Percentiles rank a stretch among this genome's conserved stretches.
These are phyloP conservation scores for Rhabditophanes sp. DNA, from an alignment of 2,888 invertebrate genomes.

Conservation along the genomic window DNA sequence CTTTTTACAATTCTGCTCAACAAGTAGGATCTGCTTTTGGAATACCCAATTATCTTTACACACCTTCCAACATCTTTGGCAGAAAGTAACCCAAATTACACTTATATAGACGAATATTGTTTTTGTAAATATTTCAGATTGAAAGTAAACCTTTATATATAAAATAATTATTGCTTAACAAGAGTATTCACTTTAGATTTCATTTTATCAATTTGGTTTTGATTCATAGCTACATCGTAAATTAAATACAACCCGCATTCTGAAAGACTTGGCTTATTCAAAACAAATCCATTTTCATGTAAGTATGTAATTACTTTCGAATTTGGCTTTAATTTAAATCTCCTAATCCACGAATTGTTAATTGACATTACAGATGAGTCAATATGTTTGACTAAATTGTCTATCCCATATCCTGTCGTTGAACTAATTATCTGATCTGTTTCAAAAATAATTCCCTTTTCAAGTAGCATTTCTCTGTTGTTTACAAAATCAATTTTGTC, in stretches of 20 bases:
- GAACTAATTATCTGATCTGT: conserved; percentile 11
- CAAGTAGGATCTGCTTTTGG: too few relatives aligned
- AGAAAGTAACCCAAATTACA: too few relatives aligned
- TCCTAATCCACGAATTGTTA: conserved; percentile 10
- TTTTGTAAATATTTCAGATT: too few relatives aligned
- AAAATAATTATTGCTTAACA: too few relatives aligned
- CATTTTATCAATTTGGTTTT: conserved; percentile 22
- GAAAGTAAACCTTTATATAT: too few relatives aligned
- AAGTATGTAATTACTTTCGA: conserved; percentile 28
- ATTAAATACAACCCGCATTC: conserved; percentile 16
- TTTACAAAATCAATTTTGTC: conserved; percentile 29
- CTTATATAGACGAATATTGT: too few relatives aligned
- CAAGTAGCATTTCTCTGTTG: conserved; percentile 24
- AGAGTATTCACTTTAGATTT: conserved; percentile 7
- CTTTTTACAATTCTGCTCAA: too few relatives aligned
- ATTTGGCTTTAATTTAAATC: conserved; percentile 18
- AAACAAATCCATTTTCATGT: conserved; percentile 27
- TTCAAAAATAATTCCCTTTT: conserved; percentile 16
- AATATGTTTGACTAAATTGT: conserved; percentile 1
- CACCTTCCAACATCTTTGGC: too few relatives aligned
- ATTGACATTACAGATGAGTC: conserved; percentile 7
- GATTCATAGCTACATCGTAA: conserved; percentile 34
- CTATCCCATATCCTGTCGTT: neutral
- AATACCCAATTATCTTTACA: too few relatives aligned
- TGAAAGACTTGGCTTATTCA: conserved; percentile 15